Percentiles rank a stretch among this genome's conserved stretches.
Evolutionary conservation across 2,797 vertebrate species (phyloP).

Genomic region (Phataginus tricuspis): DNA sequence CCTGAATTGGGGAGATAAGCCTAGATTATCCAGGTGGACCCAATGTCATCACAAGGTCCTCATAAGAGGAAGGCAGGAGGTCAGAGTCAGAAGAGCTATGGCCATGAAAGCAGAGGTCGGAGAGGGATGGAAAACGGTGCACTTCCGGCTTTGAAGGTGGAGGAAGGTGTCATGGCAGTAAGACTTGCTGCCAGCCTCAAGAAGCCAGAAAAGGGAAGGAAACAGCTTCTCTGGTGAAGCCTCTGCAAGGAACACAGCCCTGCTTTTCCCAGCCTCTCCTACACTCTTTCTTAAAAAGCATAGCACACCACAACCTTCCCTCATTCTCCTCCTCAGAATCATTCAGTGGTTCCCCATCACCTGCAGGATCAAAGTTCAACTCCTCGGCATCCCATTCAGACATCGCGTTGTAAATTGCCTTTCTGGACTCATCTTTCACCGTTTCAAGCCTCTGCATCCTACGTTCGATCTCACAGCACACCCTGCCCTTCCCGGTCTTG

Average conservation of each 20-base stretch:
- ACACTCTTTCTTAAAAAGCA: neutral
- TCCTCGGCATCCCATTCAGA: neutral
- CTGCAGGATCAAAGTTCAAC: neutral
- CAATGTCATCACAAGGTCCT: neutral
- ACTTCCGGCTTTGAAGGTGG: neutral
- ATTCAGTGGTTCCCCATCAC: neutral
- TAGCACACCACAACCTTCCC: neutral
- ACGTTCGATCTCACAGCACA: too few species aligned
- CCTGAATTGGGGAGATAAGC: neutral
- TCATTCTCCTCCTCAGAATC: neutral
- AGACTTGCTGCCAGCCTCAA: neutral
- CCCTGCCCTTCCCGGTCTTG: neutral
- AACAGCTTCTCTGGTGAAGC: neutral
- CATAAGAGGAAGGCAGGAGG: neutral
- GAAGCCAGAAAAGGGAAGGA: neutral
- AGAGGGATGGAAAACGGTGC: neutral
- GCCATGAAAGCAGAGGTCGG: neutral
- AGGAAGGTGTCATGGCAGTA: neutral
- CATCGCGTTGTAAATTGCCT: neutral
- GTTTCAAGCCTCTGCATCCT: neutral
- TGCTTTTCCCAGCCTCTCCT: neutral
- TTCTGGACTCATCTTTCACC: neutral
- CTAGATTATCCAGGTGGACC: neutral
- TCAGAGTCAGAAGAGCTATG: neutral
- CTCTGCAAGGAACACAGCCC: neutral